Evolutionary conservation across 2,888 invertebrate genomes (phyloP), one percentile per base, ranked within the genome.

Genomic region (Cyaniris semiargus): DNA sequence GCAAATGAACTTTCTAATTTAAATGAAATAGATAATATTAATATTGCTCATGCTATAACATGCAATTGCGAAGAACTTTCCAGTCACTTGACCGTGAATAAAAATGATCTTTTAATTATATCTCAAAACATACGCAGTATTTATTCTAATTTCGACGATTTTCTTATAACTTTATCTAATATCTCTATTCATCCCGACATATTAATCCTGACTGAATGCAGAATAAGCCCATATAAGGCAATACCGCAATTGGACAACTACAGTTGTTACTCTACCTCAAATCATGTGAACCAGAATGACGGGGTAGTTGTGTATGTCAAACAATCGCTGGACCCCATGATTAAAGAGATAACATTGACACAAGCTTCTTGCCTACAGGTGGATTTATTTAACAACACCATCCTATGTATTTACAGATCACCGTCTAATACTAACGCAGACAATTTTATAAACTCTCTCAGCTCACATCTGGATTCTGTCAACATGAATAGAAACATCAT

Each of bases 111-210:
- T 18, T 7, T 56, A n/a, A 56, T 56, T n/a, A n/a, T 56, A 56
- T 56, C 56, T 56, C 56, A 56, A n/a, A 56, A 56, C 7, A 56
- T 56, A 56, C 56, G 56, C 56, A 56, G 56, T n/a, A 56, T 58
- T 58, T 58, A 58, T 10, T 58, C 58, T 8, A 58, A 58, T 23
- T 58, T 58, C n/a, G n/a, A 56, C 18, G 56, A 56, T n/a, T 56
- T 56, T 6, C 21, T 60, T 10, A 60, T 60, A 18, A 60, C 23
- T 8, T 0, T 60, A 60, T 8, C 3, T 23, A 60, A 60, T 23
- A 23, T 60, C 8, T 60, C 58, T 21, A 60, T 60, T 60, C 21
- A 60, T 10, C 58, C 58, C 7, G 58, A 60, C 58, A 60, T 60
- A 60, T 66, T 66, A 66, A 66, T 66, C 5, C 13, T 66, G 5